These are phyloP conservation scores for Drosophila repleta DNA, from an alignment of 1,140 invertebrate genomes.

Conservation along the genomic window DNA sequence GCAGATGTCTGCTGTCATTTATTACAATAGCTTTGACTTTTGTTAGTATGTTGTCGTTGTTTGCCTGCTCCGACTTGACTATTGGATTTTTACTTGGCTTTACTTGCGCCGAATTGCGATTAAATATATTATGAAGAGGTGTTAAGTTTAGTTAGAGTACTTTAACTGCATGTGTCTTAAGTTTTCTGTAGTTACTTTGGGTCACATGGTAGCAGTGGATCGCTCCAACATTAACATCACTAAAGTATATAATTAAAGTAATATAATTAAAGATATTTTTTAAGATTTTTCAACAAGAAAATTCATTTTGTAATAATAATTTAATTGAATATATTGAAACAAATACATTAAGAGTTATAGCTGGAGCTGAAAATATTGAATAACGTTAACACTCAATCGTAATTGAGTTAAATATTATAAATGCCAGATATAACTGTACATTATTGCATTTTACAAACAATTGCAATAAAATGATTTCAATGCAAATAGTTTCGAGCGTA, in stretches of 20 bases:
- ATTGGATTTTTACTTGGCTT: constrained; percentile 31
- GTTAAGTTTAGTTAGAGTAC: background rate
- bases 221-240: no score
- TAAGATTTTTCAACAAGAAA: background rate
- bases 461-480: constrained; percentile 3
- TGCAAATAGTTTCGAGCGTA: background rate
- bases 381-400: no score
- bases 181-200: no score
- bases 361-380: no score
- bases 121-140: constrained; percentile 18
- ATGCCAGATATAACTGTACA: background rate
- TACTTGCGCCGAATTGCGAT: constrained; percentile 9
- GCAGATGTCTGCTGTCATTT: constrained; percentile 83
- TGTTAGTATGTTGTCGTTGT: constrained; percentile 77
- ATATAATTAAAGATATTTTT: no score
- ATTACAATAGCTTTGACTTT: constrained; percentile 84
- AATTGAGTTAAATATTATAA: no score
- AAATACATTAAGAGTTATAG: no score
- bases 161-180: background rate
- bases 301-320: no score
- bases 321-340: no score
- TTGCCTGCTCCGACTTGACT: constrained; percentile 30
- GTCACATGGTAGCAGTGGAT: no score
- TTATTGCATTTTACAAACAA: constrained; percentile 3
- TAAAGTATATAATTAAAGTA: no score